Base-by-base conservation (phyloP, 1,140 invertebrate genomes). In the Heliothis subflexa region DNA sequence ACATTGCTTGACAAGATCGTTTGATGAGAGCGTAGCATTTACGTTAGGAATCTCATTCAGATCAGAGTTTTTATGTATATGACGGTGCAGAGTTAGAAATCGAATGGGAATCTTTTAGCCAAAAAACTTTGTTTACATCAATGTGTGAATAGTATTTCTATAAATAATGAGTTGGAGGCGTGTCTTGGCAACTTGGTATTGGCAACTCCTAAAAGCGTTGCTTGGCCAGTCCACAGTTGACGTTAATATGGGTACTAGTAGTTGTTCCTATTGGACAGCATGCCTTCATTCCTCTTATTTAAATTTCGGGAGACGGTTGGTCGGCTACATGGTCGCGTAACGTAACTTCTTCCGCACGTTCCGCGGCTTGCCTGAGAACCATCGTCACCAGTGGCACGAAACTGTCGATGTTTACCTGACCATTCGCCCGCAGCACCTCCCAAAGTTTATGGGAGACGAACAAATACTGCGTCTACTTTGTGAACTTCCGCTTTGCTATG, bases 291-390 rank as follows among this genome's bases (percentile, higher is more conserved):
- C 59, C 13, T 75, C 45, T 75, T 64, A 45, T 7, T 64, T 55
- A 11, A 47, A 25, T 79, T 54, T 50, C 40, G 28, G 54, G 25
- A 72, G 71, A 82, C 16, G 74, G 62, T 45, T 76, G 59, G 61
- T 70, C 66, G 80, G 77, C 78, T 76, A 71, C 80, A 83, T 78
- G 78, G 68, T 74, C 54, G 82, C 75, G 78, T 66, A 64, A 59
- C 77, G 78, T 78, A 81, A 21, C 68, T 57, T 77, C 84, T 85
- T 86, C 86, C 86, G 81, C 74, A 78, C 84, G 86, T 91, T 91
- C 87, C 85, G 85, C 81, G 70, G 64, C 78, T 21, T 85, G 85
- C 84, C 83, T 90, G 88, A 79, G 88, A 90, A 88, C 82, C 64
- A 78, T 78, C 61, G 45, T 73, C 78, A 75, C 64, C 72, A 83